Evolutionary conservation across 2,888 invertebrate species (phyloP).

Genomic region (Callyntrura guangdongensis): DNA sequence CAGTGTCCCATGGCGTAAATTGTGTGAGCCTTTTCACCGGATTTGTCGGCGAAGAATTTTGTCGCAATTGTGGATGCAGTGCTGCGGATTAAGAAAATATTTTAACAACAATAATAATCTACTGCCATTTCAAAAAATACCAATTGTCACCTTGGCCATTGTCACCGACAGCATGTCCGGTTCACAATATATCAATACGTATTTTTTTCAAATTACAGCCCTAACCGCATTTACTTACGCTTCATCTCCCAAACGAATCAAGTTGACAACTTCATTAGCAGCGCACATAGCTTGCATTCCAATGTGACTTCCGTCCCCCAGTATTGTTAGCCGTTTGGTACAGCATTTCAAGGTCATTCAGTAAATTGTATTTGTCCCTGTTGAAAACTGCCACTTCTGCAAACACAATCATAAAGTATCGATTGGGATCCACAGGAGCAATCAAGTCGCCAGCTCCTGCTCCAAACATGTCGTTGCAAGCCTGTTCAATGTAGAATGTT

Average conservation of each 20-base stretch:
- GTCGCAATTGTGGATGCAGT: constrained; percentile 84
- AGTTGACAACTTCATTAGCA: constrained; percentile 87
- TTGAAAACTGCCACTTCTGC: constrained; percentile 86
- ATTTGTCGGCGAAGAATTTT: constrained; percentile 86
- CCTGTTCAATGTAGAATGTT: constrained; percentile 86
- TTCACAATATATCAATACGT: no score
- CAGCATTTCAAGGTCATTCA: constrained; percentile 86
- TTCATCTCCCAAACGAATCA: constrained; percentile 83
- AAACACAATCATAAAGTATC: constrained; percentile 85
- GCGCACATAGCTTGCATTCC: constrained; percentile 87
- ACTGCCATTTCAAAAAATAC: no score
- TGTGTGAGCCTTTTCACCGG: constrained; percentile 86
- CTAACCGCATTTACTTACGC: constrained; percentile 31
- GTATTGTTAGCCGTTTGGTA: constrained; percentile 86
- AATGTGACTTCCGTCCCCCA: constrained; percentile 85
- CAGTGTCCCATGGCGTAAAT: constrained; percentile 87
- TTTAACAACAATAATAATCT: no score
- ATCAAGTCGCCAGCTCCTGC: constrained; percentile 85
- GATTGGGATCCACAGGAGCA: constrained; percentile 86
- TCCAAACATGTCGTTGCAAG: constrained; percentile 87
- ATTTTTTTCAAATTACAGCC: no score
- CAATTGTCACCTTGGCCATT: no score
- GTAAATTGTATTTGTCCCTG: constrained; percentile 85
- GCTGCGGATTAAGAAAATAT: constrained; percentile 70
- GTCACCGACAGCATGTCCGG: no score